Conservation (phyloP, 2,113 vertebrate genomes). For the Lepus americanus region DNA sequence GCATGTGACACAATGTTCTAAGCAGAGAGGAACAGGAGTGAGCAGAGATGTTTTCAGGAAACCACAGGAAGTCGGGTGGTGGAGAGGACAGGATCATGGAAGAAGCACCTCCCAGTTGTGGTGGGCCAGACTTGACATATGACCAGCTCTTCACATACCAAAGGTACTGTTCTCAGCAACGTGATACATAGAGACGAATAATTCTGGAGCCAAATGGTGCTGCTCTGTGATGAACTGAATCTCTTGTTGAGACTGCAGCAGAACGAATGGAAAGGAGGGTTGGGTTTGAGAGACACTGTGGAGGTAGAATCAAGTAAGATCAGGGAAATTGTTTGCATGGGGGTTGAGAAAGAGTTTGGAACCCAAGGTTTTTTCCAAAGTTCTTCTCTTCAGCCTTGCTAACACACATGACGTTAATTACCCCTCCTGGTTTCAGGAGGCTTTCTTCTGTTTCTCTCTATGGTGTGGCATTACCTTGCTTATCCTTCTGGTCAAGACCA, state of each 20-base stretch:
- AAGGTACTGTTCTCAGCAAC: background rate
- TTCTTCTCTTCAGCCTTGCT: conserved; percentile 23
- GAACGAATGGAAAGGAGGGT: background rate
- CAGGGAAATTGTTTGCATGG: background rate
- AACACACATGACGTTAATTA: background rate
- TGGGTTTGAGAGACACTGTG: background rate
- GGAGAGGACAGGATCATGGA: background rate
- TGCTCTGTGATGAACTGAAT: background rate
- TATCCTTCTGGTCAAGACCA: conserved; percentile 55
- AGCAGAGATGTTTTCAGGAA: background rate
- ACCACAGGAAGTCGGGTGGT: background rate
- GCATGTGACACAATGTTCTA: background rate
- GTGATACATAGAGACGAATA: background rate
- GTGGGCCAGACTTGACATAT: background rate
- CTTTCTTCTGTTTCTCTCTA: conserved; percentile 53
- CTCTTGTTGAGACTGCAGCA: background rate
- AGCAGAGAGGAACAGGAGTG: background rate
- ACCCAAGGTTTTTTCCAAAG: background rate
- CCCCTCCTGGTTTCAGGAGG: background rate
- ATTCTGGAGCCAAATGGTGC: background rate
- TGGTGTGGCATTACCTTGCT: background rate
- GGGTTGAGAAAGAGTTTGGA: background rate
- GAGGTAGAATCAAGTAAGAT: background rate
- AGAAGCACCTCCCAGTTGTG: background rate
- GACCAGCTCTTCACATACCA: background rate